Percentiles rank a stretch among this genome's conserved stretches.
phyloP scores from a whole-genome alignment of 2,113 vertebrate species.

The Chamaea fasciata region DNA sequence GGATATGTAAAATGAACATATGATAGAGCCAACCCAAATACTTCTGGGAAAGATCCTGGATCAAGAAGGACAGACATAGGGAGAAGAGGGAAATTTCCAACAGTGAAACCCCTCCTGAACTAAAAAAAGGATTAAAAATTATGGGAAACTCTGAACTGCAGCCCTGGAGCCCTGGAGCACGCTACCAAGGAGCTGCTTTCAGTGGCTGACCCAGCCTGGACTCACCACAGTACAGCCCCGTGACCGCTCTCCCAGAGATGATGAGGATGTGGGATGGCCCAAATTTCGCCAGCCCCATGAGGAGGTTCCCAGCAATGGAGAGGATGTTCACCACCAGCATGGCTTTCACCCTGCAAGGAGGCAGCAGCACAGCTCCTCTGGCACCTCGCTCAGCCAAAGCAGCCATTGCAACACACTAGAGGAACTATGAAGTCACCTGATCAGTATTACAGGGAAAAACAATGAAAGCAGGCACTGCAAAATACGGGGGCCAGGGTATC shows the following conservation, averaged over 20 bases:
- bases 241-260: constrained; percentile 84
- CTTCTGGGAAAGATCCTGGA: neutral
- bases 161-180: neutral
- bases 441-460: neutral
- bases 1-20: neutral
- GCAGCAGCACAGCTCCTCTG: neutral
- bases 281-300: constrained; percentile 85
- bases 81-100: neutral
- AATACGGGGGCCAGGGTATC: accelerated
- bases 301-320: constrained; percentile 83
- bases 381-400: neutral
- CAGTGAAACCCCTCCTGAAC: neutral
- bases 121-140: neutral
- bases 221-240: constrained; percentile 93
- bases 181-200: neutral
- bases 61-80: neutral
- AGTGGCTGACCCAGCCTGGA: neutral
- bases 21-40: neutral
- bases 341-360: constrained; percentile 84
- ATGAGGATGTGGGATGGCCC: constrained; percentile 89
- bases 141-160: neutral
- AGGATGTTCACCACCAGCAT: constrained; percentile 86
- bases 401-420: neutral
- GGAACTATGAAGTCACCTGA: neutral
- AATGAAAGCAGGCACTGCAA: neutral